Evolutionary conservation across 2,113 vertebrate genomes (phyloP), one percentile per base, ranked within the genome.

Genomic region (Arenaria interpres): DNA sequence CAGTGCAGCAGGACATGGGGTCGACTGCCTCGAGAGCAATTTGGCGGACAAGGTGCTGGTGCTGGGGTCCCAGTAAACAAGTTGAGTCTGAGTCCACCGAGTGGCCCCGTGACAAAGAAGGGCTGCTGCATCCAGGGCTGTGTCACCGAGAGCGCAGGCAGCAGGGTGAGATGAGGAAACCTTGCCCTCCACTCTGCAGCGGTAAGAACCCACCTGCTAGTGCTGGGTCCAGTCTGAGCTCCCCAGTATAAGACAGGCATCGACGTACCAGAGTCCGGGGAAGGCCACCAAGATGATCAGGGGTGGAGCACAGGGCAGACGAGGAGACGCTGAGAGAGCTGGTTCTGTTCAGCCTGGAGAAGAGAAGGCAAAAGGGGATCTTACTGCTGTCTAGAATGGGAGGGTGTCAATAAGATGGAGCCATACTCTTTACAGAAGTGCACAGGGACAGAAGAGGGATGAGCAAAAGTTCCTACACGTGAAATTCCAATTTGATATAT

Each of bases 11-110:
- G 33, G 43, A 79, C 46, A 27, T 3, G 14, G 14, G 43, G 18
- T 35, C 0, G 1, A 41, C 64, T 79, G 56, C 56, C n/a, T 30
- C 33, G 56, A 88, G 51, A 67, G 37, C n/a, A 64, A 3, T 45
- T 57, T 79, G 43, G 57, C 72, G 57, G 79, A 64, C 77, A 33
- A 71, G 16, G 19, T 89, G n/a, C 27, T 73, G 16, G 19, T 89
- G n/a, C 27, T 73, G 48, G 14, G 22, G 35, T 86, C 67, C 41
- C 12, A 5, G 33, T 39, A 32, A 66, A 32, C 33, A 33, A 27
- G 11, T 17, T 62, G 54, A 73, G 35, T 4, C 56, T 75, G 20
- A 92, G n/a, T 20, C 37, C 19, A 50, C 4, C 0, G 0, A 48
- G 21, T 4, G 1, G 2, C 14, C 27, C 46, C 45, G 16, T 54